Conservation (phyloP, 2,888 invertebrate species). For the Leptinotarsa juncta region DNA sequence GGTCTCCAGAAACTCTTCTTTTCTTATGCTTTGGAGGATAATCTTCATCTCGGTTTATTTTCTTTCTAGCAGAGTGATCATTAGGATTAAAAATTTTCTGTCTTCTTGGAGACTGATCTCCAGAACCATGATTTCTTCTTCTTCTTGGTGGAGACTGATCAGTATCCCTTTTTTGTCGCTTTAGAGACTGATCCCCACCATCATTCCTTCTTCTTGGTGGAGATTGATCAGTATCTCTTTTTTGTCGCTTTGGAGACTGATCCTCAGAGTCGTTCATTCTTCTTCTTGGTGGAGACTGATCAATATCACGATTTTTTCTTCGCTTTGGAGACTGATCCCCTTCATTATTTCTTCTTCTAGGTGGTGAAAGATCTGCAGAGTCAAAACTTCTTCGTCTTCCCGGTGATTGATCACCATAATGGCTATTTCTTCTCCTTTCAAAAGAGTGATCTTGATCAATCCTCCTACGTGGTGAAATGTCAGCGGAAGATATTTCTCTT, state of each 20-base stretch:
- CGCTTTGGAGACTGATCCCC: slow-evolving; percentile 19
- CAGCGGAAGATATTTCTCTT: slow-evolving; percentile 34
- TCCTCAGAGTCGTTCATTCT: slow-evolving; percentile 25
- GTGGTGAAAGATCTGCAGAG: slow-evolving; percentile 44
- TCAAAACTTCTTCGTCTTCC: background rate
- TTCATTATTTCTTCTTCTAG: slow-evolving; percentile 40
- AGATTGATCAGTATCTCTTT: no score
- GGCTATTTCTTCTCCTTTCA: slow-evolving; percentile 39
- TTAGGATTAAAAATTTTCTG: slow-evolving; percentile 9
- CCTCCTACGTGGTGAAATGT: slow-evolving; percentile 41
- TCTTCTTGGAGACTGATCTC: slow-evolving; percentile 1
- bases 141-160: no score
- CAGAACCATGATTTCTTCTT: slow-evolving; percentile 20
- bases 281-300: slow-evolving; percentile 49
- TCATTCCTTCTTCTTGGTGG: slow-evolving; percentile 42
- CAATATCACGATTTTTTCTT: slow-evolving; percentile 37
- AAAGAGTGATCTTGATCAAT: slow-evolving; percentile 26
- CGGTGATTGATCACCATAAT: slow-evolving; percentile 8
- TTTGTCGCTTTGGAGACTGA: slow-evolving; percentile 24
- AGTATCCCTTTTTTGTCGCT: no score
- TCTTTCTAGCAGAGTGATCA: slow-evolving; percentile 24
- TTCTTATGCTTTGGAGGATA: slow-evolving; percentile 38
- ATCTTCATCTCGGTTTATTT: slow-evolving; percentile 33
- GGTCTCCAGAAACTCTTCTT: slow-evolving; percentile 29
- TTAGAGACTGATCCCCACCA: background rate